Evolutionary conservation across 1,140 invertebrate species (phyloP), one percentile per base, ranked within the genome.

Genomic region (Nephila pilipes): DNA sequence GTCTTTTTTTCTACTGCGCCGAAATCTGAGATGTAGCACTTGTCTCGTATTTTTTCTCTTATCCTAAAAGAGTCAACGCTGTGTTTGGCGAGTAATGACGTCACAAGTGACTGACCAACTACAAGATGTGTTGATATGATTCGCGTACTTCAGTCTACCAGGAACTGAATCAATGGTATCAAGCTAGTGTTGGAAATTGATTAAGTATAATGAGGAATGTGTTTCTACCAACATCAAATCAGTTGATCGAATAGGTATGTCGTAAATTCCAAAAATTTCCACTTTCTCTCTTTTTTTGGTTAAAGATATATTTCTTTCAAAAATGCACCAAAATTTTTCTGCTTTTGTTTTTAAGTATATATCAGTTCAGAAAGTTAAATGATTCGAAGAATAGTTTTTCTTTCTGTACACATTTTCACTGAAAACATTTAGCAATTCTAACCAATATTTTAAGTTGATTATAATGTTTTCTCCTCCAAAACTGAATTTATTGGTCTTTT

Each of bases 21-120:
- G 90, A 85, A 92, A 92, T 65, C 57, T 18, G 90, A 92, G 90
- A 85, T 90, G 89, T 20, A 55, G 57, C 58, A 22, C 69, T 80
- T 46, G 22, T 87, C 29, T 29, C 20, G 57, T 80, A 60, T 87
- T 90, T 57, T 57, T 83, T 79, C 55, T 90, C 79, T 90, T 60
- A 60, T 65, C 46, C 63, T 83, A 25, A 22, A 79, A 90, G 89
- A 83, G 87, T 29, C n/a, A 90, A 57, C 54, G 46, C 65, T 18
- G 79, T 54, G 18, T 83, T 54, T 20, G 80, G 57, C 29, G 60
- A 20, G 20, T 22, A 14, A 57, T 92, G 80, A 92, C 90, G 90
- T 92, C 90, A 92, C 80, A 65, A 58, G 46, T 22, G 57, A 92
- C 80, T 92, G 90, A 92, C 90, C 90, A 92, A 85, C 90, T 85